Conservation (phyloP, 1,140 invertebrate species). For the Propsilocerus akamusi region DNA sequence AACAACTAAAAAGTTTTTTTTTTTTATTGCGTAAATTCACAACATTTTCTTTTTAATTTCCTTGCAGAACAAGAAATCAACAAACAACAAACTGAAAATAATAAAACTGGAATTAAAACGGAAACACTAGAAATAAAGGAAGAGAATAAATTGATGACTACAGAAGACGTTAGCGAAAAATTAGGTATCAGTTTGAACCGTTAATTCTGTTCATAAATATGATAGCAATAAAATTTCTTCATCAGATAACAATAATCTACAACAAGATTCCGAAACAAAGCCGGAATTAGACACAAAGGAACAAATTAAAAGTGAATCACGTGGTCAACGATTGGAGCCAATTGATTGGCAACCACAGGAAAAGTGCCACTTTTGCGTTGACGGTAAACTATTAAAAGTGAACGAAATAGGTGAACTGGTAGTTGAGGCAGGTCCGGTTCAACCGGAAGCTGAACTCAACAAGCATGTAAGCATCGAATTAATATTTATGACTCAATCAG, state of each 20-base stretch:
- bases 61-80: too few species aligned
- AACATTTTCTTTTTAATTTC: too few species aligned
- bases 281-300: background rate
- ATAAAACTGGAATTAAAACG: slow-evolving; percentile 3
- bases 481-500: too few species aligned
- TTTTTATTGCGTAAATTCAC: too few species aligned
- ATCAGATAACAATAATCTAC: slow-evolving; percentile 12
- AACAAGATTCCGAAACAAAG: too few species aligned
- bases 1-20: too few species aligned
- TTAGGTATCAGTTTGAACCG: background rate
- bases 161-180: slow-evolving; percentile 3
- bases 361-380: slow-evolving; percentile 74
- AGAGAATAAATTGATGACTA: slow-evolving; percentile 3
- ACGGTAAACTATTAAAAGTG: slow-evolving; percentile 43
- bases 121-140: slow-evolving; percentile 3
- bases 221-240: slow-evolving; percentile 4
- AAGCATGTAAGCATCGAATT: slow-evolving; percentile 11
- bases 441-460: slow-evolving; percentile 11
- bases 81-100: background rate
- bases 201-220: background rate
- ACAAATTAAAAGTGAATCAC: slow-evolving; percentile 9
- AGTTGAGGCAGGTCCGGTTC: slow-evolving; percentile 17
- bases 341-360: slow-evolving; percentile 69
- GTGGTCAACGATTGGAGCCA: slow-evolving; percentile 23
- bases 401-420: slow-evolving; percentile 23